Percentiles rank a stretch among this genome's conserved stretches.
phyloP scores from a whole-genome alignment of 2,797 vertebrate genomes.

The Remorina albescens region DNA sequence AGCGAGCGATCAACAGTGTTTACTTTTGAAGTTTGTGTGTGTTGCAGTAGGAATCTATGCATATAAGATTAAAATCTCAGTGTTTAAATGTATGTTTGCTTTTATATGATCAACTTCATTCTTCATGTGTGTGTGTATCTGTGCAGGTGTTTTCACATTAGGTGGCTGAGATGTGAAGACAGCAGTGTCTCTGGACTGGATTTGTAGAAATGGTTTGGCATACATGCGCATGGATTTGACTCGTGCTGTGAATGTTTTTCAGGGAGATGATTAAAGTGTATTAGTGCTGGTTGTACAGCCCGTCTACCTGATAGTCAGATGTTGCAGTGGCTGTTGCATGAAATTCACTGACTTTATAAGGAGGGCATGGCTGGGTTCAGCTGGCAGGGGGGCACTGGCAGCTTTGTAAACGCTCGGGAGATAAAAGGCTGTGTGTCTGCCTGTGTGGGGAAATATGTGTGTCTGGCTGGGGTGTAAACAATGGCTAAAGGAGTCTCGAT shows the following conservation, averaged over 20 bases:
- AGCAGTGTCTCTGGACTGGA: conserved; percentile 36
- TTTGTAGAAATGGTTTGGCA: conserved; percentile 52
- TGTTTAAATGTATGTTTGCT: background rate
- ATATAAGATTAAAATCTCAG: conserved; percentile 23
- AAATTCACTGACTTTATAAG: conserved; percentile 78
- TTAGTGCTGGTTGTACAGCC: conserved; percentile 58
- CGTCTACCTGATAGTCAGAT: conserved; percentile 67
- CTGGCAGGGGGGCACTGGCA: conserved; percentile 61
- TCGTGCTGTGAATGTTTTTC: conserved; percentile 66
- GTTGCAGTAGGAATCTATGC: conserved; percentile 1
- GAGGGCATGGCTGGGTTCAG: conserved; percentile 65
- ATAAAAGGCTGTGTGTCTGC: conserved; percentile 62
- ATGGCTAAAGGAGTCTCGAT: conserved; percentile 57
- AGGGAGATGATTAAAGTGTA: conserved; percentile 71
- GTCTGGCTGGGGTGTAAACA: conserved; percentile 63
- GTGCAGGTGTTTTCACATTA: conserved; percentile 42
- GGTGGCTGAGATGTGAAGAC: conserved; percentile 12
- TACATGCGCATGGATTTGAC: conserved; percentile 34
- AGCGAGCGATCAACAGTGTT: conserved; percentile 44
- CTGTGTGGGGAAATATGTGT: conserved; percentile 42
- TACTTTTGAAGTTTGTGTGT: conserved; percentile 38
- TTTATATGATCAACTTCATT: background rate
- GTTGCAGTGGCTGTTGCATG: conserved; percentile 71
- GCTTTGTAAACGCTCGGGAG: conserved; percentile 74
- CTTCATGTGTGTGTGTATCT: conserved; percentile 22